A percentile compares a stretch with the other conserved stretches of the same genome.
Evolutionary conservation across 2,113 vertebrate species (phyloP).

Genomic region (Holacanthus passer): DNA sequence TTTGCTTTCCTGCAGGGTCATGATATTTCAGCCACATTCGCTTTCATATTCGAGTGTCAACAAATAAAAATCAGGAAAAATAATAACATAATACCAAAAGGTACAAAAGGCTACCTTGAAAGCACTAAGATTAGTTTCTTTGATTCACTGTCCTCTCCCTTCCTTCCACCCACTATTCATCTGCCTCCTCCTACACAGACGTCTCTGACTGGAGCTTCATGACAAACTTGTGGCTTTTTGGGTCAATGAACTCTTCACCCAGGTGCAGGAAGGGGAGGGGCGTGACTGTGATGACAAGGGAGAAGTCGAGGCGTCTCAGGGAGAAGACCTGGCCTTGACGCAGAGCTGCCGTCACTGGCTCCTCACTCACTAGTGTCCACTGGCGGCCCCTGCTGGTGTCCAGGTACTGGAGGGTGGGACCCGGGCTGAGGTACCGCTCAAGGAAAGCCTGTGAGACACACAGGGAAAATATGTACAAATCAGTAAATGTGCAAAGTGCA

Average conservation of each 20-base stretch:
- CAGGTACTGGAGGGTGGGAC: slow-evolving; percentile 95
- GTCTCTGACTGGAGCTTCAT: slow-evolving; percentile 98
- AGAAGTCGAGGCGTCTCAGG: slow-evolving; percentile 91
- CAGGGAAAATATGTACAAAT: not conserved
- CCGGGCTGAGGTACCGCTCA: slow-evolving; percentile 90
- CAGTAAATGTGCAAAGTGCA: too few species aligned
- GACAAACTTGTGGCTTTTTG: slow-evolving; percentile 96
- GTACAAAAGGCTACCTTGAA: not conserved
- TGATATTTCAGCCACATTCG: not conserved
- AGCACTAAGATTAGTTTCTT: not conserved
- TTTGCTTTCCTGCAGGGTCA: not conserved
- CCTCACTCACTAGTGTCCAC: slow-evolving; percentile 95
- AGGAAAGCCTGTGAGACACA: slow-evolving; percentile 86
- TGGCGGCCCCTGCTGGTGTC: slow-evolving; percentile 91
- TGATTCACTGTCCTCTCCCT: not conserved
- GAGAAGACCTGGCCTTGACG: slow-evolving; percentile 91
- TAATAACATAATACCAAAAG: not conserved
- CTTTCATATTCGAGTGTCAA: not conserved
- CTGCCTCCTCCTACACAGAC: slow-evolving; percentile 83
- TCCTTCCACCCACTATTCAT: accelerated
- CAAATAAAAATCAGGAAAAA: not conserved
- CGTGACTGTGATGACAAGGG: slow-evolving; percentile 91
- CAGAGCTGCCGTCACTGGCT: slow-evolving; percentile 90
- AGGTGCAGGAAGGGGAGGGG: slow-evolving; percentile 91
- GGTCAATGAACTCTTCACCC: slow-evolving; percentile 94